Evolutionary conservation across 2,797 vertebrate genomes (phyloP).

Genomic region (Sebastes hopkinsi): DNA sequence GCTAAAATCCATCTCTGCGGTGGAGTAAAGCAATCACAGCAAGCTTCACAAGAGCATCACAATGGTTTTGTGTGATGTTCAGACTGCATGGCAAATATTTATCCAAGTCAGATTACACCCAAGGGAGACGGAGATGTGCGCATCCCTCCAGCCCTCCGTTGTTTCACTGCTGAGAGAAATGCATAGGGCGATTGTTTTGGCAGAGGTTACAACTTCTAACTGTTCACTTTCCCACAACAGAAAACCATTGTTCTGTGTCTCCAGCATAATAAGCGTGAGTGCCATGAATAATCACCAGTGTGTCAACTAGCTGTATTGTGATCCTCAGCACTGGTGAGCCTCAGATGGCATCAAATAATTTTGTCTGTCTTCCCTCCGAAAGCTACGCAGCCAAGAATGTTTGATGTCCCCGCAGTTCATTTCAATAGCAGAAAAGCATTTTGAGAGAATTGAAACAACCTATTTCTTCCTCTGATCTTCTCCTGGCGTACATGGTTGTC

Average conservation of each 20-base stretch:
- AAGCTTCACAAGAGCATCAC: constrained; percentile 56
- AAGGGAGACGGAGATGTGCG: constrained; percentile 65
- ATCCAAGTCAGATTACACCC: constrained; percentile 72
- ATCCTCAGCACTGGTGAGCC: constrained; percentile 64
- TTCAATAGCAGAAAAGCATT: constrained; percentile 70
- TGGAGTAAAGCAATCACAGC: constrained; percentile 55
- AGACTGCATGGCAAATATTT: constrained; percentile 77
- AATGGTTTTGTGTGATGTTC: constrained; percentile 71
- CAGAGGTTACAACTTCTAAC: constrained; percentile 67
- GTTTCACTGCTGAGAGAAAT: constrained; percentile 59
- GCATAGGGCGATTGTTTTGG: constrained; percentile 56
- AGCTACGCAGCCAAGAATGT: constrained; percentile 59
- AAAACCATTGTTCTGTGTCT: constrained; percentile 65
- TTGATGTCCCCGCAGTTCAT: constrained; percentile 70
- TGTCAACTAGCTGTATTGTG: constrained; percentile 66
- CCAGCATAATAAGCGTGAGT: constrained; percentile 66
- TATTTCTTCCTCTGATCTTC: constrained; percentile 83
- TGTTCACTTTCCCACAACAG: constrained; percentile 69
- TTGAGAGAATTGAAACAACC: constrained; percentile 74
- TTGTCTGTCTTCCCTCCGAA: constrained; percentile 64
- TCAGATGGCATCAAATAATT: constrained; percentile 72
- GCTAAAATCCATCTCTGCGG: constrained; percentile 50
- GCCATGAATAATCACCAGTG: constrained; percentile 76
- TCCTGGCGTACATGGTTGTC: constrained; percentile 85
- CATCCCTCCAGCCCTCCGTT: constrained; percentile 53